phyloP scores from a whole-genome alignment of 1,140 invertebrate species.

The Hycleus phaleratus region DNA sequence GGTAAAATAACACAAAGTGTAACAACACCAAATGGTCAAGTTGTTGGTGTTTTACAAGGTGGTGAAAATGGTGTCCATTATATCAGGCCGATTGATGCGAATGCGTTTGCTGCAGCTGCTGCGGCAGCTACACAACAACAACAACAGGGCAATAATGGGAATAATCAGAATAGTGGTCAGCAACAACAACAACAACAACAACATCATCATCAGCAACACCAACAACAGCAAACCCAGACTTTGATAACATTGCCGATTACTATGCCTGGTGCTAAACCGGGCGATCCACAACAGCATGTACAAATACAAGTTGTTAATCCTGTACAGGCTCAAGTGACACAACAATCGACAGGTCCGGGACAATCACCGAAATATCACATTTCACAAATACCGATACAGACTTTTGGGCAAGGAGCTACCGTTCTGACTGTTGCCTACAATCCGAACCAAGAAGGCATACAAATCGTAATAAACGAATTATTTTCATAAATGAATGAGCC shows the following conservation, averaged over 20 bases:
- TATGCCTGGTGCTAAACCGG: slow-evolving; percentile 65
- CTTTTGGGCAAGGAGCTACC: slow-evolving; percentile 54
- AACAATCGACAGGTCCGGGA: slow-evolving; percentile 26
- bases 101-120: slow-evolving; percentile 43
- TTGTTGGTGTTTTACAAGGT: slow-evolving; percentile 37
- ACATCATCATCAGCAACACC: slow-evolving; percentile 18
- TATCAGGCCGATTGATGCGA: slow-evolving; percentile 58
- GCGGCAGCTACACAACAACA: slow-evolving; percentile 15
- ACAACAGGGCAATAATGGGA: slow-evolving; percentile 34
- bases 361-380: slow-evolving; percentile 63
- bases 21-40: slow-evolving; percentile 47
- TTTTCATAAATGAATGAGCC: no score
- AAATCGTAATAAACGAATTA: slow-evolving; percentile 38
- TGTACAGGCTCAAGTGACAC: slow-evolving; percentile 24
- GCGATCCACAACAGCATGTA: slow-evolving; percentile 63
- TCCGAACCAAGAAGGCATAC: slow-evolving; percentile 47
- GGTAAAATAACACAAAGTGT: slow-evolving; percentile 57
- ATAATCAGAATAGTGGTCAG: slow-evolving; percentile 19
- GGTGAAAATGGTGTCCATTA: slow-evolving; percentile 70
- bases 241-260: slow-evolving; percentile 67
- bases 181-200: slow-evolving; percentile 27
- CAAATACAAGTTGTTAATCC: slow-evolving; percentile 60
- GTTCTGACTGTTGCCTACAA: slow-evolving; percentile 67
- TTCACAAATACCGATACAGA: slow-evolving; percentile 57
- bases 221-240: slow-evolving; percentile 44